Evolutionary conservation across 1,140 invertebrate species (phyloP), one percentile per base, ranked within the genome.

Genomic region (Hyles vespertilio): DNA sequence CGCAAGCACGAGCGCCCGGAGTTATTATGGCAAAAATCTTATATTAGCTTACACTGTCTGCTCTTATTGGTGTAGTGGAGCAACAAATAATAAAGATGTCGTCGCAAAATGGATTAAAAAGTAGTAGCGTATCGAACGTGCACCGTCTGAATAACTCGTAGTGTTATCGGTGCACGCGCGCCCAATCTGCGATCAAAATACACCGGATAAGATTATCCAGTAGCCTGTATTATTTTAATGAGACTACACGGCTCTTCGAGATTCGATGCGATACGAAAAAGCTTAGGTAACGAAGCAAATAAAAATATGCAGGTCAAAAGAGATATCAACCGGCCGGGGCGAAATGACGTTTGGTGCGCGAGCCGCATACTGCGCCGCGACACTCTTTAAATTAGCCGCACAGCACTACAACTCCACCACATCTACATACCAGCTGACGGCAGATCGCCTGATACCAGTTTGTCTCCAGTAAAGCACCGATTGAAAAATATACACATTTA

Each of bases 181-280:
- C 77, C 84, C 82, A 83, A 87, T 88, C 85, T 83, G 74, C 82
- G 85, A 88, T 88, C 82, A 79, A 79, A 87, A 85, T 81, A 83
- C 75, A 83, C 78, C 66, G 86, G 86, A 89, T 89, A 89, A 89
- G 82, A 89, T 89, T 87, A 89, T 89, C 84, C 86, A 68, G 84
- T 89, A 87, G 86, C 84, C 72, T 80, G 86, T 87, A 87, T 89
- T 89, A 87, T 87, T 89, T 89, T 89, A 89, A 89, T 89, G 86
- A 89, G 86, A 87, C 84, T 84, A 87, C 84, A 87, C 86, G 79
- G 86, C 79, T 87, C 80, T 72, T 63, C 65, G 77, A 87, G 84
- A 89, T 87, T 76, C 81, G 71, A 79, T 78, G 70, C 82, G 85
- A 87, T 89, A 87, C 74, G 71, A 80, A 77, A 77, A 85, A 82